These are phyloP conservation scores for Willowsia nigromaculata DNA, from an alignment of 2,888 invertebrate genomes.

Conservation along the genomic window DNA sequence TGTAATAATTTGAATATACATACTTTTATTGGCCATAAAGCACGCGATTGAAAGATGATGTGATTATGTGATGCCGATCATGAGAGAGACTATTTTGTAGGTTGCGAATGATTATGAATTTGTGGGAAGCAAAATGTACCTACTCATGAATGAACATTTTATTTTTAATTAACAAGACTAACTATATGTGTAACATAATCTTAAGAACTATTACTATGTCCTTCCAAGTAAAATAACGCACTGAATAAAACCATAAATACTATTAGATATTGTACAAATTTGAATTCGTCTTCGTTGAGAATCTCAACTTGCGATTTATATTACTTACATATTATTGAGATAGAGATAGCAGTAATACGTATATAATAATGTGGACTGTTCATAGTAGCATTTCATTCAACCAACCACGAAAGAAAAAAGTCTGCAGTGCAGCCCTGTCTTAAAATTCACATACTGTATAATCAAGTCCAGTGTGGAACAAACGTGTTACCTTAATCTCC, in stretches of 20 bases:
- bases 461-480: too few relatives aligned
- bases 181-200: neutral
- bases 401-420: too few relatives aligned
- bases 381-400: too few relatives aligned
- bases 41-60: neutral
- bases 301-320: too few relatives aligned
- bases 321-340: too few relatives aligned
- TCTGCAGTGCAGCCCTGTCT: too few relatives aligned
- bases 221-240: conserved; percentile 9
- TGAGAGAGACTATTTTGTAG: neutral
- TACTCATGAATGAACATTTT: conserved; percentile 5
- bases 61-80: neutral
- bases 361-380: too few relatives aligned
- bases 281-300: neutral
- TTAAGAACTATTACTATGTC: neutral
- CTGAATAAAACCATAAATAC: neutral
- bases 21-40: neutral
- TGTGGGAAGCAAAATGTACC: neutral
- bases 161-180: conserved; percentile 38
- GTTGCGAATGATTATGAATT: neutral
- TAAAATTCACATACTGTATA: too few relatives aligned
- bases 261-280: neutral
- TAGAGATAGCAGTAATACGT: too few relatives aligned
- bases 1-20: neutral
- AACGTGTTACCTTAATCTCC: too few relatives aligned